These are phyloP conservation scores for Nematolebias whitei DNA, from an alignment of 2,113 vertebrate genomes.

Conservation along the genomic window DNA sequence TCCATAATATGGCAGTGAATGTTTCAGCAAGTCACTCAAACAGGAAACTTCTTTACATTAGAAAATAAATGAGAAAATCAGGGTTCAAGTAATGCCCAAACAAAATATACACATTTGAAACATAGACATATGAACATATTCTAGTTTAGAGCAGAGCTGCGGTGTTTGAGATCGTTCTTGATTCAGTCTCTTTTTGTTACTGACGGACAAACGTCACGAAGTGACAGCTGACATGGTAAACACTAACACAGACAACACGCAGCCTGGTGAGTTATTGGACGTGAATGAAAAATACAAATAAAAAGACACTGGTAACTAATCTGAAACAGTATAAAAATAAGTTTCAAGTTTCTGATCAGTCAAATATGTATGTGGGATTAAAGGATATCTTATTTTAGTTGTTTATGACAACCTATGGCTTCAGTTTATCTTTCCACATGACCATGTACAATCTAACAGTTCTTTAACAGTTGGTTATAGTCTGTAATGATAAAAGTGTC, in stretches of 20 bases:
- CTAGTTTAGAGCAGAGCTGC: conserved; percentile 46
- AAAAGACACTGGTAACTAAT: conserved; percentile 51
- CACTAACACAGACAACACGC: conserved; percentile 74
- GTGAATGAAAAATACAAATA: conserved; percentile 45
- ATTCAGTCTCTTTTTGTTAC: conserved; percentile 45
- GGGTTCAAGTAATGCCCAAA: conserved; percentile 85
- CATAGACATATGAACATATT: conserved; percentile 46
- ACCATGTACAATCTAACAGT: conserved; percentile 78
- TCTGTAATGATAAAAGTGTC: conserved; percentile 77
- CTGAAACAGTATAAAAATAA: conserved; percentile 92
- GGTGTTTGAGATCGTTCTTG: conserved; percentile 50
- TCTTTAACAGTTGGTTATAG: conserved; percentile 20
- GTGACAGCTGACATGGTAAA: conserved; percentile 81
- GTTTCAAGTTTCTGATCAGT: conserved; percentile 88
- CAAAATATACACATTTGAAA: conserved; percentile 53
- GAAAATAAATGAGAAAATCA: conserved; percentile 63
- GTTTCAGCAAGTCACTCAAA: conserved; percentile 87
- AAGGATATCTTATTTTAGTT: conserved; percentile 78
- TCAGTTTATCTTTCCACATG: conserved; percentile 79
- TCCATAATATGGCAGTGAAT: conserved; percentile 92
- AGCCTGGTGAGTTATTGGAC: conserved; percentile 76
- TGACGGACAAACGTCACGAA: conserved; percentile 77
- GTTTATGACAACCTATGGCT: conserved; percentile 84
- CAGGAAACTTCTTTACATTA: conserved; percentile 77
- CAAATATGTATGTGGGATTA: conserved; percentile 48